Base-by-base conservation (phyloP, 2,113 vertebrate species). In the Etia nguti region DNA sequence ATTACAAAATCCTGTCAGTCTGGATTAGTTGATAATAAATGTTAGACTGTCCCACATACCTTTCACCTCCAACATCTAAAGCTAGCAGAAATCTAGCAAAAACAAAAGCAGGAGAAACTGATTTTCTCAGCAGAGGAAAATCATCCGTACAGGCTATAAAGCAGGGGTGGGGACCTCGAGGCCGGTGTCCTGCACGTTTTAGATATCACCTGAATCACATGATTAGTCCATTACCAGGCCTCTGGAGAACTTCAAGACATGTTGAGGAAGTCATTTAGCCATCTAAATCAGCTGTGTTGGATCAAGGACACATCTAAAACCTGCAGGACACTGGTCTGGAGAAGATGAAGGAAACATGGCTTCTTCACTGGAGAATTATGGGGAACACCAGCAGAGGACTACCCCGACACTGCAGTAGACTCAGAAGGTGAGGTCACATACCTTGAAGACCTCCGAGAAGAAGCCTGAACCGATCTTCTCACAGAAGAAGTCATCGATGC, bases 381-480 rank as follows among this genome's bases (percentile, higher is more conserved):
- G 41, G 9, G 15, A 9, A 50, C 43, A 75, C 2, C 9, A 5
- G 46, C 38, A 75, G 43, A 20, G 70, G 24, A 31, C 43, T 75
- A 29, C 43, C 8, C 9, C 12, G 70, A 50, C 10, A 0, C 70
- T 75, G 43, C 10, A 31, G 70, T 0, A 10, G 24, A 50, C 57
- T 20, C 60, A 22, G 9, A 9, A 26, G 65, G 41, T 13, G 5
- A 50, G 26, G 2, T 26, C 26, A 83, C 84, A 2, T 94, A 99
- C 98, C 98, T 98, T 99, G 84, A 98, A 99, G 73, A 99, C 98
- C 95, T 99, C 98, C 0, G 98, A 99, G 96, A 98, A 99, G 97
- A 99, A 99, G 46, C 98, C 98, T 2, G 98, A 97, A 3, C 98
- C 98, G 16, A 99, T 98, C 96, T 98, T 98, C 95, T 99, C 98